Evolutionary conservation across 53 echinoderm and acorn worm genomes (phyloP), one percentile per base, ranked within the genome.

Genomic region (Echinometra lucunter): DNA sequence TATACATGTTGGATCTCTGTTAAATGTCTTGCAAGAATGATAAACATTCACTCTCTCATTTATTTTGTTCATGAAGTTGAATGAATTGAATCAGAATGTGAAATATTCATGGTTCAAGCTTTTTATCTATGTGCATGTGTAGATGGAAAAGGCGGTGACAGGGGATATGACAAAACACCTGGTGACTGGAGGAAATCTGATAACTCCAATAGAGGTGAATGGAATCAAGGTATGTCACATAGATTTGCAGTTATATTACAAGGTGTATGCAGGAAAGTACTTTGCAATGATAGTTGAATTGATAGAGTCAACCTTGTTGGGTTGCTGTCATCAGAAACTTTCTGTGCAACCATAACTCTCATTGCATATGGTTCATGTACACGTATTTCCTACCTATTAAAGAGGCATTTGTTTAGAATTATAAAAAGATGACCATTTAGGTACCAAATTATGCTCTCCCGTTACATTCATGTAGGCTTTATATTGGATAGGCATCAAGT

Each of bases 71-170:
- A 58, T 58, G 19, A 15, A 60, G 18, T 60, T 60, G 5, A 60
- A 63, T 63, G 10, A 32, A 72, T 72, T 72, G 4, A 35, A 72
- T 30, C 72, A 72, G 2, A 35, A 35, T 32, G 35, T 72, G 11
- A n/a, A 11, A 34, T 72, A 35, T 53, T 35, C 35, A 81, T 44
- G 44, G 44, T 35, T 19, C 2, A 53, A 42, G 28, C 49, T 25
- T 4, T 17, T 93, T 93, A 15, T 94, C 37, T 70, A 53, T 90
- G 63, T n/a, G 47, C 18, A 49, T 19, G 9, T 4, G 38, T 58
- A 95, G 95, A 95, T 91, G 95, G 95, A n/a, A 91, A 66, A 92
- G 66, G 60, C 38, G 95, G 87, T 66, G 87, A 91, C 49, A 37
- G 66, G 17, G 89, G 95, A 23, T 91, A 44, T 94, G 94, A 94